Conservation (phyloP, 2,888 invertebrate species). For the Orthosia incerta region DNA sequence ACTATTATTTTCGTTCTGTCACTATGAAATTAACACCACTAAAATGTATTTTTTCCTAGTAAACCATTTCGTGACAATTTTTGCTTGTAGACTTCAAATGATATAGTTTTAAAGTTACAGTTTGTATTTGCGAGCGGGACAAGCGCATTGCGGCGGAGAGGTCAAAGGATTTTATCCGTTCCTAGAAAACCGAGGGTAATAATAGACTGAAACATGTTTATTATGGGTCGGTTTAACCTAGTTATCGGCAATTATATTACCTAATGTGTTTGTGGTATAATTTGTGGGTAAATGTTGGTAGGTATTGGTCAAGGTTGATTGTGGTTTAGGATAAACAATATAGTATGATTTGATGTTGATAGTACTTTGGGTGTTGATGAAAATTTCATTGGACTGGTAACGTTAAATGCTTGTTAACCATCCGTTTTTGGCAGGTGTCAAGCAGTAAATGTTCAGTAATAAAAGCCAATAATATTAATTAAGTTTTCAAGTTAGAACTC, state of each 20-base stretch:
- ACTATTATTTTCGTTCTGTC: not conserved
- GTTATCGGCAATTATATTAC: slow-evolving; percentile 18
- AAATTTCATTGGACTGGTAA: too few relatives aligned
- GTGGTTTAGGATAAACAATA: not conserved
- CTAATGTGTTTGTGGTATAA: slow-evolving; percentile 16
- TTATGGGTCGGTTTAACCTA: slow-evolving; percentile 6
- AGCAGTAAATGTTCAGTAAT: too few relatives aligned
- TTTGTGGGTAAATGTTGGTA: slow-evolving; percentile 7
- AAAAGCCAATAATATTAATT: too few relatives aligned
- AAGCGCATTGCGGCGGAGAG: slow-evolving; percentile 65
- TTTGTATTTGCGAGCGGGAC: slow-evolving; percentile 30
- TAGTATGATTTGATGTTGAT: not conserved
- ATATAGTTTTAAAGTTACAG: slow-evolving; percentile 10
- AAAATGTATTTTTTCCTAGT: slow-evolving; percentile 1
- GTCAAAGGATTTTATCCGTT: slow-evolving; percentile 53
- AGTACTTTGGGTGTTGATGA: too few relatives aligned
- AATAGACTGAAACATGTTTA: slow-evolving; percentile 18
- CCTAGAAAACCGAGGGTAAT: slow-evolving; percentile 43
- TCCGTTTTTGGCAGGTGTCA: too few relatives aligned
- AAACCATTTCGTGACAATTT: slow-evolving; percentile 36
- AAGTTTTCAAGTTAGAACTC: too few relatives aligned
- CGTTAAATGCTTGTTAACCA: too few relatives aligned
- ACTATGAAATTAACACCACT: not conserved
- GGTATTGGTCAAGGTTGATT: slow-evolving; percentile 21
- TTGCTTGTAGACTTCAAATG: slow-evolving; percentile 16